Percentiles rank a stretch among this genome's conserved stretches.
Evolutionary conservation across 2,113 vertebrate genomes (phyloP).

Genomic region (Dinomys branickii): DNA sequence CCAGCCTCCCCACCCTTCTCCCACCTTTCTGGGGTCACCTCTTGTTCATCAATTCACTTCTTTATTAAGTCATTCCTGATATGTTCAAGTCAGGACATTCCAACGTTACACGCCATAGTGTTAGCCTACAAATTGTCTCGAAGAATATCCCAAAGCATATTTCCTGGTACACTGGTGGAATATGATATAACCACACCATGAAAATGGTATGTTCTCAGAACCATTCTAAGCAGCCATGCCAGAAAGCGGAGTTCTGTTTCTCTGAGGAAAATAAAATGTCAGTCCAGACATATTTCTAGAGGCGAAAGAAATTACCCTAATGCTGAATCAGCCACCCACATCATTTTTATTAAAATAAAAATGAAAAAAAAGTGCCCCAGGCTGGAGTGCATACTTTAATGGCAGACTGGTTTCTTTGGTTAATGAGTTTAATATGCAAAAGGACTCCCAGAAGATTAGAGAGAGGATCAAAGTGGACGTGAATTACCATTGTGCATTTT

Average conservation of each 20-base stretch:
- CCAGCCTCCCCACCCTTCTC: neutral
- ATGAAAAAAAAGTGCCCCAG: neutral
- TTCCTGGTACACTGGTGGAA: neutral
- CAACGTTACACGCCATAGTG: neutral
- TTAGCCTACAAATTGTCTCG: neutral
- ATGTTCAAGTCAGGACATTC: neutral
- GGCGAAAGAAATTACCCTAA: neutral
- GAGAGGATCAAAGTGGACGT: constrained; percentile 30
- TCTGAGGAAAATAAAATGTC: constrained; percentile 26
- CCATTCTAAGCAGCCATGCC: neutral
- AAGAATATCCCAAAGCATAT: neutral
- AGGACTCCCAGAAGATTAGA: constrained; percentile 42
- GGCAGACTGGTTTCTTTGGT: constrained; percentile 53
- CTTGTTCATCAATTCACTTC: neutral
- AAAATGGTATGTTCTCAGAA: constrained; percentile 16
- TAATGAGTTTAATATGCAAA: constrained; percentile 73
- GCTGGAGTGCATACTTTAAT: constrained; percentile 38
- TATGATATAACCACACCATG: neutral
- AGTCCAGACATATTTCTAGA: neutral
- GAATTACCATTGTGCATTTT: neutral
- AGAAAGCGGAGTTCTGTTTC: neutral
- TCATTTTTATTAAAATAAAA: constrained; percentile 35
- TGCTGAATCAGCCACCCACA: constrained; percentile 11
- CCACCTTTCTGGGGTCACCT: neutral
- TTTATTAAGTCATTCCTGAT: neutral